Conservation (phyloP, 1,140 invertebrate genomes). For the Bombus picipes region DNA sequence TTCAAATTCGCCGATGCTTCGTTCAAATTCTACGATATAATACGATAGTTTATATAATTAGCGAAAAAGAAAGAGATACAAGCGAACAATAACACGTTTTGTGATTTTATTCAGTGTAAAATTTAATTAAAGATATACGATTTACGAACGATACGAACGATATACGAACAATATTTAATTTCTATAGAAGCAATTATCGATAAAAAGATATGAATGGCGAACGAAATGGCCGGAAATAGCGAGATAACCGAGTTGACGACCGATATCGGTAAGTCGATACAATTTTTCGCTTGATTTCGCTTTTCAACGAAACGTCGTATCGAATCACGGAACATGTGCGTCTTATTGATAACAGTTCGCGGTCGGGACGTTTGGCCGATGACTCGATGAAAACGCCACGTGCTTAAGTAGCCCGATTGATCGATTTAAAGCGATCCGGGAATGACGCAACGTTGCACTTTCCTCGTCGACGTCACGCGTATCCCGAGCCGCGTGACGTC, state of each 20-base stretch:
- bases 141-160: too few relatives aligned
- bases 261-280: too few relatives aligned
- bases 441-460: constrained; percentile 62
- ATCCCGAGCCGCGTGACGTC: constrained; percentile 73
- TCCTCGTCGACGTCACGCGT: constrained; percentile 73
- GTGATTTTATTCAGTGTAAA: not conserved
- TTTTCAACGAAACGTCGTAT: not conserved
- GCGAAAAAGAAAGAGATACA: not conserved
- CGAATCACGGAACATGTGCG: not conserved
- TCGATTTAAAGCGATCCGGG: constrained; percentile 39
- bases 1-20: not conserved
- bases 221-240: accelerated
- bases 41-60: too few relatives aligned
- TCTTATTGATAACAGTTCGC: constrained; percentile 22
- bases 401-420: constrained; percentile 40
- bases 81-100: not conserved
- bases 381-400: constrained; percentile 25
- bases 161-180: too few relatives aligned
- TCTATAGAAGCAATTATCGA: too few relatives aligned
- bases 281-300: not conserved
- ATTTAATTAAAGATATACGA: not conserved
- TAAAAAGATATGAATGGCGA: too few relatives aligned
- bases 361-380: not conserved
- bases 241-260: not conserved
- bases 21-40: too few relatives aligned